Evolutionary conservation across 1,140 invertebrate species (phyloP), one percentile per base, ranked within the genome.

Genomic region (Drosophila lowei): DNA sequence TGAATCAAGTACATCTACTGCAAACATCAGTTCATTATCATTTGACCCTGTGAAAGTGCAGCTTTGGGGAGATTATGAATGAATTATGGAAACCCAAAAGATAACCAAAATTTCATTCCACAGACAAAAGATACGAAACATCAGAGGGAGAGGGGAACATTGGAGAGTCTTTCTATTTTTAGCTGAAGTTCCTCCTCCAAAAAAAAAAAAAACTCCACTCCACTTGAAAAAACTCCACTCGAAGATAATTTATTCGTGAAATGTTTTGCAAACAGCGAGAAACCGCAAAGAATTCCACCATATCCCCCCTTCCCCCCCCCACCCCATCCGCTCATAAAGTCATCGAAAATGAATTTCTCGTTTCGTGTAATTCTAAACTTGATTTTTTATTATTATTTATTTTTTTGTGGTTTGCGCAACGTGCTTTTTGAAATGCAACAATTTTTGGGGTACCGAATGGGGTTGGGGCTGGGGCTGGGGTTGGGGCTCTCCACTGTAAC

Each of bases 281-380:
- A 62, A 70, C 67, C 54, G 67, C 66, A 57, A 70, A 53, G 46
- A 53, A 61, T 42, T 47, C 28, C 42, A 58, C 54, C 50, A 49
- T 8, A 41, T 57, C 38, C 65, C 38, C 43, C 30, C 30, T 48
- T 30, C 18, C 28, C 28, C 30, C 30, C 8, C 9, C 2, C 3
- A 8, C 30, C 30, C 30, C 3, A 53, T 54, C 34, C 60, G 38
- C 18, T 54, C 49, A 57, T 64, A 75, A 75, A 71, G 79, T 83
- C 76, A 83, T 79, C 79, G 73, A 84, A 79, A 67, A 48, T 72
- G 58, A 75, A 72, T 84, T 75, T 83, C 68, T 38, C 34, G 34
- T 62, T 46, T 75, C 76, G 65, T 79, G 79, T 84, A 85, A 76
- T 75, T 67, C 42, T 75, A 83, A 79, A 79, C 72, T 48, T 43